Evolutionary conservation across 2,888 invertebrate genomes (phyloP), one percentile per base, ranked within the genome.

Genomic region (Lomographa bimaculata): DNA sequence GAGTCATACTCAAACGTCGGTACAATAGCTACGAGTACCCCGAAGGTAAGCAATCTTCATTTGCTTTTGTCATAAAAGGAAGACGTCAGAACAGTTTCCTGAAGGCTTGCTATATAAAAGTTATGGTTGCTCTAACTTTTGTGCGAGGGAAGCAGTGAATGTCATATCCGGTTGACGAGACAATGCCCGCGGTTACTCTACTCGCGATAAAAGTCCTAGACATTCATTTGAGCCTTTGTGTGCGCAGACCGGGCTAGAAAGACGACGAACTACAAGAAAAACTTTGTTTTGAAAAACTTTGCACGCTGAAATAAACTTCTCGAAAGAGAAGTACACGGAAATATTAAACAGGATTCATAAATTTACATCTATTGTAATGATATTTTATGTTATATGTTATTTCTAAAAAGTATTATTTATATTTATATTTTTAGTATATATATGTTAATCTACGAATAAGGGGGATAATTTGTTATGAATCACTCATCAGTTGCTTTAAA

Each of bases 151-250:
- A 51, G 50, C 45, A 28, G 45, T 54, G 51, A 51, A 43, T 46
- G 54, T 51, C 54, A 51, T 46, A 51, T 54, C 54, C 54, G 54
- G 49, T 25, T 50, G 51, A 51, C 45, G 48, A 54, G 51, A 54
- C 54, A 54, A 54, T 54, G 51, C 49, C 54, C 41, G 48, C 51
- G 54, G 51, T 51, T 49, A 49, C 51, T 46, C 45, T 36, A 41
- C 49, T 50, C 46, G 48, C 41, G 42, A 43, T 45, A 54, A 51
- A 54, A 51, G 51, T 47, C 38, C 51, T 51, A 51, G 50, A 54
- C 49, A 47, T 49, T 54, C 51, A 36, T 50, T 51, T 47, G 53
- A 42, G 50, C 45, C 54, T 54, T 54, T 54, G 51, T 49, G 51
- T 49, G 43, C 33, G 42, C 36, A 35, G 46, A 40, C 40, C 46